A percentile compares a stretch with the other conserved stretches of the same genome.
phyloP scores from a whole-genome alignment of 2,888 invertebrate species.

The Scelioninae gen. 1 region DNA sequence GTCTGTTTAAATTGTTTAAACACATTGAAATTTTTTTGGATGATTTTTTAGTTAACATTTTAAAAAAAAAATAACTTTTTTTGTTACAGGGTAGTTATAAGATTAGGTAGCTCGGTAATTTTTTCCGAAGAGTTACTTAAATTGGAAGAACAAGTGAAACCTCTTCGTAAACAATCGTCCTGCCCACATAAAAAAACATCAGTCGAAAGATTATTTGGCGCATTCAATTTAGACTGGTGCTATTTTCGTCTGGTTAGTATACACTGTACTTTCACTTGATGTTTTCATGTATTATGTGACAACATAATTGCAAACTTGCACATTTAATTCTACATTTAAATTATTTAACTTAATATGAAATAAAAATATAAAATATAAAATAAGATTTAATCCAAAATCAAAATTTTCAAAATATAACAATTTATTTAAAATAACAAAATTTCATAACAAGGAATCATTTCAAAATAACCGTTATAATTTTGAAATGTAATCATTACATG shows the following conservation, averaged over 20 bases:
- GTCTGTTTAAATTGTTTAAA: no score
- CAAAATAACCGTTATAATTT: no score
- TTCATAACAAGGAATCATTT: no score
- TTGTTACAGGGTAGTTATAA: conserved; percentile 89
- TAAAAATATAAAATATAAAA: no score
- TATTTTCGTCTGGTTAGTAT: conserved; percentile 90
- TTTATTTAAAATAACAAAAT: no score
- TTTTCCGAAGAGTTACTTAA: conserved; percentile 90
- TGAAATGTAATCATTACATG: no score
- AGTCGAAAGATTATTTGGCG: conserved; percentile 92
- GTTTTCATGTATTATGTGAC: background rate
- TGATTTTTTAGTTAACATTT: no score
- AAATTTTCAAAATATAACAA: no score
- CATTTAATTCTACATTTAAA: background rate
- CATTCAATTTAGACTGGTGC: conserved; percentile 93
- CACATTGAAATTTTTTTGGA: no score
- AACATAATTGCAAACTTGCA: background rate
- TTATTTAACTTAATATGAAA: no score
- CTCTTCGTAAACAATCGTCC: conserved; percentile 90
- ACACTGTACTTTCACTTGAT: background rate
- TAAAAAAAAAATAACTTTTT: no score
- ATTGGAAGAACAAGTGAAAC: conserved; percentile 92
- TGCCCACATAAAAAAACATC: conserved; percentile 95
- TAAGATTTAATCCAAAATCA: no score
- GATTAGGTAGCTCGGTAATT: conserved; percentile 90